phyloP scores from a whole-genome alignment of 2,888 invertebrate genomes.

The Merodon equestris region DNA sequence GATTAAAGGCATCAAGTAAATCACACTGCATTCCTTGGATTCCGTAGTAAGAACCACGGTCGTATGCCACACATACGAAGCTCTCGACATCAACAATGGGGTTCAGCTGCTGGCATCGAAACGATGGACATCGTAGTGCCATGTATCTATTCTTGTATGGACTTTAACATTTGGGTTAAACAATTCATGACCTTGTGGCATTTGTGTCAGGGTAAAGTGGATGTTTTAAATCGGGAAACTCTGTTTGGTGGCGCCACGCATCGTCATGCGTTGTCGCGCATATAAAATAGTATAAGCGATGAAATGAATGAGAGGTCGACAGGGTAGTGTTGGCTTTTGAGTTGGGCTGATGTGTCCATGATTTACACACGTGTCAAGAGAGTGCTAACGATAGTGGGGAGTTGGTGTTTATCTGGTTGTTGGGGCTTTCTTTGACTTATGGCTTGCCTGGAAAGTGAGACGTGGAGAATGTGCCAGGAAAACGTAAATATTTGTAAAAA shows the following conservation, averaged over 20 bases:
- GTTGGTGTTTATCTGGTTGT: too few species aligned
- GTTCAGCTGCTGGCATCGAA: constrained; percentile 15
- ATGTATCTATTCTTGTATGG: too few species aligned
- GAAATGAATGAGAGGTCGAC: too few species aligned
- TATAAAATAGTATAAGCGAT: constrained; percentile 9
- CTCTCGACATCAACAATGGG: constrained; percentile 20
- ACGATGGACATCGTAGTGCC: too few species aligned
- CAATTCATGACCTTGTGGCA: constrained; percentile 36
- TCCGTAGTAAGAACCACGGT: constrained; percentile 2
- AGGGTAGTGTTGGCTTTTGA: too few species aligned
- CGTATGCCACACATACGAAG: neutral
- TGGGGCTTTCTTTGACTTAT: too few species aligned
- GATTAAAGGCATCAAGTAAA: constrained; percentile 10
- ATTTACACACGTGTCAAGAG: too few species aligned
- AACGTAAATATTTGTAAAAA: too few species aligned
- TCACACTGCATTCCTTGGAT: constrained; percentile 21
- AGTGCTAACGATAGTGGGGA: too few species aligned
- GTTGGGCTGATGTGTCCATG: too few species aligned
- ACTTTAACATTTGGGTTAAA: constrained; percentile 40
- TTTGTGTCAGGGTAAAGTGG: constrained; percentile 29
- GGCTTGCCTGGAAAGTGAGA: too few species aligned
- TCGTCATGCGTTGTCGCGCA: constrained; percentile 34
- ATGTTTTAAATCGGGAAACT: constrained; percentile 20
- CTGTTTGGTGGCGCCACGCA: constrained; percentile 49
- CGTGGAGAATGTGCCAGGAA: too few species aligned